These are phyloP conservation scores for Vulpes vulpes DNA, from an alignment of 2,113 vertebrate species.

Conservation along the genomic window DNA sequence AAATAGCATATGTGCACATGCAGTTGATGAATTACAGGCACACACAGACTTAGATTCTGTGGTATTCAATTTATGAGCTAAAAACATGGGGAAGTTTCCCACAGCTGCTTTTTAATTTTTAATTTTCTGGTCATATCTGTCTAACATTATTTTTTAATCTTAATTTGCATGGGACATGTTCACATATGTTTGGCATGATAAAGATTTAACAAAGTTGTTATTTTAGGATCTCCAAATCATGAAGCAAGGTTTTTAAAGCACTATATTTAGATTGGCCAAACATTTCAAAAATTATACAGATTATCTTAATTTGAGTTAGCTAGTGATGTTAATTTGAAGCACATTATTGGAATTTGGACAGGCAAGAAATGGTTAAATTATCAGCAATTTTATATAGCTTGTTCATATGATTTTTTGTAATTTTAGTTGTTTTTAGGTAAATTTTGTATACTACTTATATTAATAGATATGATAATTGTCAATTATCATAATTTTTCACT, in stretches of 20 bases:
- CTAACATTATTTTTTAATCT: not conserved
- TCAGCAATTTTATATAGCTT: not conserved
- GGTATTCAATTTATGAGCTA: not conserved
- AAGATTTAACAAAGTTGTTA: not conserved
- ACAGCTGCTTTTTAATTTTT: not conserved
- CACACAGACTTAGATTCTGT: not conserved
- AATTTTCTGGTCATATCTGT: constrained; percentile 12
- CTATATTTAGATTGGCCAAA: not conserved
- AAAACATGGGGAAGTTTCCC: not conserved
- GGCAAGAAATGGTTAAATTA: not conserved
- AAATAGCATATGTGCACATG: not conserved
- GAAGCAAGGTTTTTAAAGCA: not conserved
- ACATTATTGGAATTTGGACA: not conserved
- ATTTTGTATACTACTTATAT: not conserved
- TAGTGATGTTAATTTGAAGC: not conserved
- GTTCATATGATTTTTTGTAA: not conserved
- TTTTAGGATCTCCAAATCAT: not conserved
- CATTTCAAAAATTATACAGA: not conserved
- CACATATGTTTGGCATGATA: constrained; percentile 14
- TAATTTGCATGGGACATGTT: constrained; percentile 14
- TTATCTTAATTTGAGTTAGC: not conserved
- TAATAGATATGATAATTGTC: not conserved
- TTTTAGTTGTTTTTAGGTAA: not conserved
- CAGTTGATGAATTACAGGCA: not conserved
- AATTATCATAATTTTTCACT: not conserved